Percentiles rank a stretch among this genome's conserved stretches.
Evolutionary conservation across 2,797 vertebrate species (phyloP).

Genomic region (Hirundo rustica): DNA sequence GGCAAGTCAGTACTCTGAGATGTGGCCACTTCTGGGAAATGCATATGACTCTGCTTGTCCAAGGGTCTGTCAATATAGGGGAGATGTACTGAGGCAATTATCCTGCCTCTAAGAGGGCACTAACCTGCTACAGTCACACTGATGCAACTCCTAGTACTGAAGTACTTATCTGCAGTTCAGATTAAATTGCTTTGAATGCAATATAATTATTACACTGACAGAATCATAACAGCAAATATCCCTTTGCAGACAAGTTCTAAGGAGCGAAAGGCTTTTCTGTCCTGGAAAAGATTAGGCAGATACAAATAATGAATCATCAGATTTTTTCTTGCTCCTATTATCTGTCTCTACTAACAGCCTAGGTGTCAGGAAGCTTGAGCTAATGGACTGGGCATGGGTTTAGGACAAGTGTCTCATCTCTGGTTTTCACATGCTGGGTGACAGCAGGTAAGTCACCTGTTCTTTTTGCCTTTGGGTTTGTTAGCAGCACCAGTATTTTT

Average conservation of each 20-base stretch:
- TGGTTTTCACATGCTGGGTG: neutral
- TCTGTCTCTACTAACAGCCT: neutral
- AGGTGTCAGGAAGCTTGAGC: neutral
- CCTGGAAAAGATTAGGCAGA: neutral
- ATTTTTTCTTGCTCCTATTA: neutral
- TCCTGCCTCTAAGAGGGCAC: neutral
- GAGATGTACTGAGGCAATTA: neutral
- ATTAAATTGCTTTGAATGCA: neutral
- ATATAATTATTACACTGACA: neutral
- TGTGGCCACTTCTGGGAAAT: rapidly evolving
- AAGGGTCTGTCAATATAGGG: neutral
- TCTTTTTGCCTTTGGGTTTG: neutral
- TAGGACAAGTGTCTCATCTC: neutral
- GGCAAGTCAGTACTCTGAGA: neutral
- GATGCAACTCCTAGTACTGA: neutral
- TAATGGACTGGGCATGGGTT: neutral
- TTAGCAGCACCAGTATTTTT: neutral
- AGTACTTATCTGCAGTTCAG: neutral
- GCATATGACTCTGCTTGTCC: neutral
- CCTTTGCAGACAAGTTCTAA: neutral
- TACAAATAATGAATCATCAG: neutral
- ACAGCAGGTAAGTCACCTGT: neutral
- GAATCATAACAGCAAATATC: neutral
- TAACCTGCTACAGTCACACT: neutral
- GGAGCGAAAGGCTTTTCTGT: neutral